phyloP scores from a whole-genome alignment of 2,113 vertebrate species.

The Salvator merianae region DNA sequence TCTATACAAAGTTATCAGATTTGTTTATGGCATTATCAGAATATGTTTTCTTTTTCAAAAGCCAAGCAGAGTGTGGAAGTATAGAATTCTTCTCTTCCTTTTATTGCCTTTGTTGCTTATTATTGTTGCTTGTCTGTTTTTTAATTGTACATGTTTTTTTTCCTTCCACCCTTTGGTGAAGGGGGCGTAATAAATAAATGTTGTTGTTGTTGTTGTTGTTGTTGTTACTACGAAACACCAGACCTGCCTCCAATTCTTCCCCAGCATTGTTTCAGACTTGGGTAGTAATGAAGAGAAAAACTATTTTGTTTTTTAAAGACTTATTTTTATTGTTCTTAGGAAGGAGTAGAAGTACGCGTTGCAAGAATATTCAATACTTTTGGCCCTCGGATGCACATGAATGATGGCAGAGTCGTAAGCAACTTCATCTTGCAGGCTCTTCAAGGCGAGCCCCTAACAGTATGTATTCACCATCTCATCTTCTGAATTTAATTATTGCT shows the following conservation, averaged over 20 bases:
- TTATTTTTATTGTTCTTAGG: conserved; percentile 72
- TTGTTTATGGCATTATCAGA: no score
- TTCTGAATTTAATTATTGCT: no score
- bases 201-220: no score
- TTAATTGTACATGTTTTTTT: no score
- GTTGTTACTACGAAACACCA: no score
- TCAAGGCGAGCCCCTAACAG: conserved; percentile 94
- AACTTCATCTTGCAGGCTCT: conserved; percentile 98
- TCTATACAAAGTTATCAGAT: no score
- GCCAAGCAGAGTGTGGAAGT: no score
- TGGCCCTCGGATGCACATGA: conserved; percentile 99
- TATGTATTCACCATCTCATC: conserved; percentile 64
- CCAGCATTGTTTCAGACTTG: neutral
- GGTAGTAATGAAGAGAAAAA: neutral
- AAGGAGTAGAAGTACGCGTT: conserved; percentile 96
- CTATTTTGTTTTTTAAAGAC: neutral
- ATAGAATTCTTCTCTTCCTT: neutral
- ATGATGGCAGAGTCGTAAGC: conserved; percentile 97
- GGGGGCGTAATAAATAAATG: no score
- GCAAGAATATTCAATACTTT: conserved; percentile 99
- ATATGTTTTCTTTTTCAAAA: neutral
- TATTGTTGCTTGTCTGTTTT: no score
- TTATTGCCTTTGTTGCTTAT: neutral
- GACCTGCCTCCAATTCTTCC: neutral
- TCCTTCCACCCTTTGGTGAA: no score